phyloP scores from a whole-genome alignment of 2,888 invertebrate species.

The Tipula helvola region DNA sequence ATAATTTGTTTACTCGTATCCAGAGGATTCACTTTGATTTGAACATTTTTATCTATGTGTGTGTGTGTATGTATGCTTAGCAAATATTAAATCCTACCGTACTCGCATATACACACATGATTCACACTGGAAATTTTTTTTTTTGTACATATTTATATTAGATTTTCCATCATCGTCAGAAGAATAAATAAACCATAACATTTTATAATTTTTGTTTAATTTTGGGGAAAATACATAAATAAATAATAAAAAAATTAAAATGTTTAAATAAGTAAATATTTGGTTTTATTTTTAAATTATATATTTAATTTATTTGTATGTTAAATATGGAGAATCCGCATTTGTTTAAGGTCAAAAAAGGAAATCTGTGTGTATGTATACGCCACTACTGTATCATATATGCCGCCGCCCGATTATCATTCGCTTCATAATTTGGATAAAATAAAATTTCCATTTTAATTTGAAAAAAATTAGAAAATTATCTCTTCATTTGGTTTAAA shows the following conservation, averaged over 20 bases:
- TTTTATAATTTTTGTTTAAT: background rate
- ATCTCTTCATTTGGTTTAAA: background rate
- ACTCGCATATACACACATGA: background rate
- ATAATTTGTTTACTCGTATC: background rate
- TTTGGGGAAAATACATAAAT: background rate
- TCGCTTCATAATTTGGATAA: background rate
- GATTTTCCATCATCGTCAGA: background rate
- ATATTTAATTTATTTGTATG: background rate
- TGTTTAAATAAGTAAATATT: background rate
- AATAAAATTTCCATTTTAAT: background rate
- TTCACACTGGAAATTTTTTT: background rate
- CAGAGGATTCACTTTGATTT: background rate
- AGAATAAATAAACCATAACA: background rate
- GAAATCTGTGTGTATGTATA: background rate
- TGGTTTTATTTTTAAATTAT: background rate
- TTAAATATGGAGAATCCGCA: background rate
- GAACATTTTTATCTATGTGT: background rate
- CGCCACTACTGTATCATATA: background rate
- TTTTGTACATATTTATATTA: background rate
- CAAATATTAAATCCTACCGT: background rate
- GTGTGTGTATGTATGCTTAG: background rate
- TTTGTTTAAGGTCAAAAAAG: background rate
- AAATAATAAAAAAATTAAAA: background rate
- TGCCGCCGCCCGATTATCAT: background rate
- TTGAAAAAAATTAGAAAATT: background rate